Conservation (phyloP, 2,113 vertebrate genomes). For the Myiozetetes cayanensis region DNA sequence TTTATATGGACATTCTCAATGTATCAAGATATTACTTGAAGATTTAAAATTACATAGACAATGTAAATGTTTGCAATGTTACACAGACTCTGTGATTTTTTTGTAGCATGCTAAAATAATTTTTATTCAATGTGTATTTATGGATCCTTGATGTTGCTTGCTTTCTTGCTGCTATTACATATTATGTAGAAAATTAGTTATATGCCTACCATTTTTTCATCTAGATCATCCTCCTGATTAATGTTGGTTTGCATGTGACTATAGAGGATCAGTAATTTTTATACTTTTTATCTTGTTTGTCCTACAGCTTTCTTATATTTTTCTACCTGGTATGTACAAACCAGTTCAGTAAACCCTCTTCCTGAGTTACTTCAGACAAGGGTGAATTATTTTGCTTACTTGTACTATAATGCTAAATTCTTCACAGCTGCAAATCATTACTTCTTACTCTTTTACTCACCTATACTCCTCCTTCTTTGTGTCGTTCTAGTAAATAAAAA, state of each 20-base stretch:
- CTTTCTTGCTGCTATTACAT: neutral
- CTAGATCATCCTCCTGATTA: neutral
- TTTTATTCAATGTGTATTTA: conserved; percentile 18
- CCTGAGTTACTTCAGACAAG: neutral
- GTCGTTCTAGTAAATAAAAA: neutral
- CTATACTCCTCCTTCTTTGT: neutral
- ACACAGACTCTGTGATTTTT: neutral
- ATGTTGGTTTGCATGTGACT: neutral
- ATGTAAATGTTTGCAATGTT: neutral
- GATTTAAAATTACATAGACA: neutral
- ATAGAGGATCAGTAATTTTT: neutral
- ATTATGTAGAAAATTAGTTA: neutral
- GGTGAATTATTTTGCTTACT: neutral
- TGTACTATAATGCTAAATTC: neutral
- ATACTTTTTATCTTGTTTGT: neutral
- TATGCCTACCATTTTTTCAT: neutral
- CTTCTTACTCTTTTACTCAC: neutral
- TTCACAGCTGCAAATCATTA: neutral
- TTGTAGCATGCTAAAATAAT: conserved; percentile 26
- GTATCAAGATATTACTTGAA: neutral
- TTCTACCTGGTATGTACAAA: neutral
- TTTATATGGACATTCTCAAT: neutral
- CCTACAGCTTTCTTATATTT: neutral
- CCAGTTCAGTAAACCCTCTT: neutral
- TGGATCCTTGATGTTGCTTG: neutral